Evolutionary conservation across 2,888 invertebrate species (phyloP).

Genomic region (Romanomermis culicivorax): DNA sequence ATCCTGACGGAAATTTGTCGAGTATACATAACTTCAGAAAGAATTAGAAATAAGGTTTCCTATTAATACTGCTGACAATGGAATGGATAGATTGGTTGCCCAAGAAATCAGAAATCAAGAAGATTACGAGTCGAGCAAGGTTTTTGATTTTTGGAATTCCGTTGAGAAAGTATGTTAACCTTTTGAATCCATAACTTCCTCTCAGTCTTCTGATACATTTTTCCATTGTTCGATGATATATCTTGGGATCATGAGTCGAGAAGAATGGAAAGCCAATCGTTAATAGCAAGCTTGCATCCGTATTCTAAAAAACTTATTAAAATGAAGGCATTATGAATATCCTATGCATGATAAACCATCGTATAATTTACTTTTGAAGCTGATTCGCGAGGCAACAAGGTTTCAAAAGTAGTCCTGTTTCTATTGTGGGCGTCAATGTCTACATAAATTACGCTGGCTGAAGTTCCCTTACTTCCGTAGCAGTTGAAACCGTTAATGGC

Average conservation of each 20-base stretch:
- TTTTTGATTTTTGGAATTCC: too few species aligned
- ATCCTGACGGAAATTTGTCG: too few species aligned
- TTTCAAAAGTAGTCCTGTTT: constrained; percentile 94
- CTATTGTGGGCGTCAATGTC: constrained; percentile 98
- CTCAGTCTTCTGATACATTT: constrained; percentile 43
- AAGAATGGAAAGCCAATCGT: constrained; percentile 94
- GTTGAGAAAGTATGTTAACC: too few species aligned
- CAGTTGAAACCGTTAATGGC: constrained; percentile 95
- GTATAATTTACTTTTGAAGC: constrained; percentile 60
- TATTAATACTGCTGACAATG: too few species aligned
- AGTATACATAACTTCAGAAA: too few species aligned
- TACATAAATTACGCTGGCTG: constrained; percentile 94
- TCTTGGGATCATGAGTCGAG: constrained; percentile 75
- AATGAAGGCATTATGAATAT: background rate
- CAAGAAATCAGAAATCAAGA: too few species aligned
- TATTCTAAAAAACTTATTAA: constrained; percentile 43
- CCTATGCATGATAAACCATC: background rate
- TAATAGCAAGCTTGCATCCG: constrained; percentile 70
- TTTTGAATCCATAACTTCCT: constrained; percentile 74
- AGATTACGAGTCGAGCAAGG: too few species aligned
- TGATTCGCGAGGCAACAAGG: constrained; percentile 84
- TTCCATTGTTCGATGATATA: constrained; percentile 63
- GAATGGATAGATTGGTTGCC: too few species aligned
- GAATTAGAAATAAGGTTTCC: too few species aligned
- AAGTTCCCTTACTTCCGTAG: constrained; percentile 87